phyloP scores from a whole-genome alignment of 2,888 invertebrate genomes.

The Eutolmus rufibarbis region DNA sequence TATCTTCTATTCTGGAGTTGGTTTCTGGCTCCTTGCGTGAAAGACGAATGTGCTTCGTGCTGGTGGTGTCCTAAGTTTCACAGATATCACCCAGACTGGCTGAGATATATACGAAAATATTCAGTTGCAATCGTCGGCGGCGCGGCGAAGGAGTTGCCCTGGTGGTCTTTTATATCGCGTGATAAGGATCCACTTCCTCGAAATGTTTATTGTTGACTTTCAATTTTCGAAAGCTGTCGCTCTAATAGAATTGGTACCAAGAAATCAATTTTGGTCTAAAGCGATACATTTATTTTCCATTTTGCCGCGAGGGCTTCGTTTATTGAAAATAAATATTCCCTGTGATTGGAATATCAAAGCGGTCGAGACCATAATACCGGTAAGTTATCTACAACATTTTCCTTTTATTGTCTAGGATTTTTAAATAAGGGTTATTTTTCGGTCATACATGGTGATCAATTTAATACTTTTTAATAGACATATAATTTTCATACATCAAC shows the following conservation, averaged over 20 bases:
- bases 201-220: constrained; percentile 36
- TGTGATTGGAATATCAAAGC: constrained; percentile 8
- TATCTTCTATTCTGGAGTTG: neutral
- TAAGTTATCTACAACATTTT: neutral
- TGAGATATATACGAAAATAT: constrained; percentile 13
- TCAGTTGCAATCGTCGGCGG: neutral
- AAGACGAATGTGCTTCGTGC: neutral
- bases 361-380: neutral
- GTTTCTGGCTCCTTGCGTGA: neutral
- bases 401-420: neutral
- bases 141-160: too few relatives aligned
- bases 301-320: neutral
- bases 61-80: neutral
- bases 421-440: neutral
- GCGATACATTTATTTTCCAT: constrained; percentile 31
- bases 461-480: too few relatives aligned
- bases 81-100: neutral
- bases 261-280: constrained; percentile 23
- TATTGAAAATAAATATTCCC: constrained; percentile 32
- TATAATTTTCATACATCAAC: too few relatives aligned
- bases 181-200: constrained; percentile 9
- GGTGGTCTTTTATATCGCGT: constrained; percentile 9
- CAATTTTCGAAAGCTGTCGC: constrained; percentile 34
- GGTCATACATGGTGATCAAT: neutral
- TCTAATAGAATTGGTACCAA: constrained; percentile 30